Base-by-base conservation (phyloP, 1,140 invertebrate species). In the Phymorhynchus buccinoides region DNA sequence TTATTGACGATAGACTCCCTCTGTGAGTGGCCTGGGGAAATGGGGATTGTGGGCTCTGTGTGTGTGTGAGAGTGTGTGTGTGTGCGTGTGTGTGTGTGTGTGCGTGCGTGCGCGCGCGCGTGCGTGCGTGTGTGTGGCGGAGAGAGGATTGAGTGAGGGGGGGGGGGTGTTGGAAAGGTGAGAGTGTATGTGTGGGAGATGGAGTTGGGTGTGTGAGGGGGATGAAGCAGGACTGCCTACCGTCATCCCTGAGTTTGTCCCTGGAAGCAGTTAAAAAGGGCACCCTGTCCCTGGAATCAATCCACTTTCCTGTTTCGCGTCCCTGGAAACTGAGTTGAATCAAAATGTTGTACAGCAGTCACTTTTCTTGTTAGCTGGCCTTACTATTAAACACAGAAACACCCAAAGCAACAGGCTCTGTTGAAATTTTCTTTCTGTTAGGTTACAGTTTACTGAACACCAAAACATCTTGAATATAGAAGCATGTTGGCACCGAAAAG, bases 1-100 rank as follows among this genome's bases (percentile, higher is more conserved):
- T n/a, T n/a, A n/a, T n/a, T n/a, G n/a, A n/a, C n/a, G n/a, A n/a
- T 86, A 3, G 90, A 91, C 42, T 91, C 90, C 16, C 86, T 91
- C 37, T 92, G 90, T 91, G 89, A 91, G 90, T 91, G n/a, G 32
- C 42, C 16, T 14, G 66, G 84, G 56, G 35, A 7, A 30, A 16
- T 18, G 16, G 35, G n/a, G 66, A 1, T 16, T 14, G 39, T 30
- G 32, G 30, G 39, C 7, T 9, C 32, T 18, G 3, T 18, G 41
- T 18, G 3, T 42, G 2, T 44, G 75, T 78, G 75, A 16, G 39
- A 3, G 75, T 42, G 22, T 42, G 41, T 14, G 9, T 18, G 71
- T 30, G 71, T n/a, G n/a, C n/a, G n/a, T n/a, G 71, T 35, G 71
- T 35, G 71, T 30, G 71, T n/a, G 71, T 18, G 18, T 78, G 75